Evolutionary conservation across 2,113 vertebrate genomes (phyloP), one percentile per base, ranked within the genome.

Genomic region (Megaceryle torquata): DNA sequence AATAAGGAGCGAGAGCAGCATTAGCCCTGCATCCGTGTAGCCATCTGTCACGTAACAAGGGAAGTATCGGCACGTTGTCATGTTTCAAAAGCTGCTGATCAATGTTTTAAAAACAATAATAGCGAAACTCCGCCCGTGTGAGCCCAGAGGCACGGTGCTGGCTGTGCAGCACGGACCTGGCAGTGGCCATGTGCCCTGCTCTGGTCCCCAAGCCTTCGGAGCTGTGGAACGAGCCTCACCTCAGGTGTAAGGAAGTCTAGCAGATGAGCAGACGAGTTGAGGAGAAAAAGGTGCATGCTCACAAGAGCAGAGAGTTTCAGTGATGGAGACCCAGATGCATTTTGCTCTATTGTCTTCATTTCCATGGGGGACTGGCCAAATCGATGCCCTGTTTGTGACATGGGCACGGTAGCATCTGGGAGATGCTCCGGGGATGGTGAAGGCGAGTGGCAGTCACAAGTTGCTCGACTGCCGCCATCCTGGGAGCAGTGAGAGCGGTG

Each of bases 61-160:
- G 5, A 29, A 91, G 68, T 89, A 92, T 93, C 63, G 96, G 95
- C 95, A 96, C 88, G 0, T 83, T 92, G 96, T 95, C 92, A 81
- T 88, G 95, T 97, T 95, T 89, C 95, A 92, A 91, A 69, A 48
- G 6, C 74, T 16, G 83, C 86, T 78, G 86, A 96, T 97, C 96
- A 31, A 91, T 96, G 94, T 4, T 14, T 86, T 57, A n/a, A 57
- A 61, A 63, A 59, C 86, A 56, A 33, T 7, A 79, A 24, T 5
- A 37, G 35, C 15, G 72, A 33, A n/a, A 3, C 39, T n/a, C 2
- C 8, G 69, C 86, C 88, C 1, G 0, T 15, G 65, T 4, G 29
- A 69, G 70, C 89, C 86, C 35, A 0, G 50, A 17, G 60, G 37
- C 35, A 39, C 10, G 10, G 35, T 16, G 10, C 60, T 39, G 60